Base-by-base conservation (phyloP, 2,797 vertebrate species). In the Dendrocincla tyrannina region DNA sequence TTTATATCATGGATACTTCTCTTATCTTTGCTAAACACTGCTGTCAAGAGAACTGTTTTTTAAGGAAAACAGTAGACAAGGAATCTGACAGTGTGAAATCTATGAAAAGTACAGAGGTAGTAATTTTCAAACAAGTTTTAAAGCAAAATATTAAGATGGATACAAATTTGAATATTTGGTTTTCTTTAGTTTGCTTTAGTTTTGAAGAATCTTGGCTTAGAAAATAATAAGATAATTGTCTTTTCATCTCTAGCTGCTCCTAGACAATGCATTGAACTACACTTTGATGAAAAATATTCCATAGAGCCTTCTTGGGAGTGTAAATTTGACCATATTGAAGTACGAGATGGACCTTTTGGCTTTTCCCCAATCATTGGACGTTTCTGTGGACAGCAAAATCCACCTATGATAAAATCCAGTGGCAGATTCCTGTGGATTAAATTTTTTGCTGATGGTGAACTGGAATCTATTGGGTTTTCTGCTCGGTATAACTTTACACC, bases 321-420 rank as follows among this genome's bases (percentile, higher is more conserved):
- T 98, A 99, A 99, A 99, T 99, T 99, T 98, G 99, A 99, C 97
- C 99, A 99, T 89, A 99, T 99, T 85, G 99, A 99, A 98, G 99
- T 99, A 79, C 98, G 99, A 93, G 99, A 99, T 97, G 99, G 99
- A 98, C 99, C 99, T 66, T 99, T 99, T 97, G 98, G 98, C 97
- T 99, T 99, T 98, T 99, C 99, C 96, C 99, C 99, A 62, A 99
- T 99, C 74, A 99, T 99, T 93, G 99, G 99, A 97, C 99, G 99
- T 81, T 99, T 99, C 96, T 99, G 99, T 95, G 99, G 99, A 96
- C 99, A 99, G 93, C 99, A 99, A 96, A 99, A 98, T 96, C 99
- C 99, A 55, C 99, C 99, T 64, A 98, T 99, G 93, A 99, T 99
- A 98, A 99, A 99, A 98, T 99, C 99, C 94, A 99, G 99, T 78